A percentile compares a stretch with the other conserved stretches of the same genome.
Conservation (phyloP, 2,888 invertebrate genomes). For the Drosophila paranaensis region DNA sequence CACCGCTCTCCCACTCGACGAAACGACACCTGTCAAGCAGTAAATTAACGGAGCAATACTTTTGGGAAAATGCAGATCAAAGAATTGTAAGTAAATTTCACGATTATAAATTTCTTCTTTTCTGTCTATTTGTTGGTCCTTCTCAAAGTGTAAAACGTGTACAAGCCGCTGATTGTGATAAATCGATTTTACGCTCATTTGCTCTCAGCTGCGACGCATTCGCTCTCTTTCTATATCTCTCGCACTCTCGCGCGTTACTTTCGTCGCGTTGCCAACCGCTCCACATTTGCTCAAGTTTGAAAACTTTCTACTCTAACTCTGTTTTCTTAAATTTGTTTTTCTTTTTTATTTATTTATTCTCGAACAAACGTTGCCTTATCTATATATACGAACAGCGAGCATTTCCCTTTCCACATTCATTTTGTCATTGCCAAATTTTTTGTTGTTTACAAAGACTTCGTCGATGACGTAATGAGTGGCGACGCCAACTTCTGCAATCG, state of each 20-base stretch:
- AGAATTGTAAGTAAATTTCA: conserved; percentile 78
- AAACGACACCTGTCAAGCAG: conserved; percentile 34
- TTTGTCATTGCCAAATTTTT: background rate
- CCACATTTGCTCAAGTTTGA: conserved; percentile 27
- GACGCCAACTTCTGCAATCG: conserved; percentile 19
- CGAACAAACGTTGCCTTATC: conserved; percentile 9
- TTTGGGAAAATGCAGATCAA: conserved; percentile 80
- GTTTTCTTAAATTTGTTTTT: background rate
- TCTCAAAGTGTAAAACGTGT: conserved; percentile 35
- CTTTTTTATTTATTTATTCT: background rate
- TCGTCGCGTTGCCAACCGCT: conserved; percentile 54
- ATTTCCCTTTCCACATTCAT: conserved; percentile 4
- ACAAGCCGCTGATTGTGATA: conserved; percentile 65
- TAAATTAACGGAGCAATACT: conserved; percentile 47
- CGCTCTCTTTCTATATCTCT: conserved; percentile 26
- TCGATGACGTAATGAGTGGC: conserved; percentile 61
- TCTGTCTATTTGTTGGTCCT: conserved; percentile 25
- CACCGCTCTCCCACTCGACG: conserved; percentile 9
- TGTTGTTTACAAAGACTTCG: conserved; percentile 44
- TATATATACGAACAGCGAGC: background rate
- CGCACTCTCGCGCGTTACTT: conserved; percentile 28
- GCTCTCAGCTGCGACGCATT: conserved; percentile 35
- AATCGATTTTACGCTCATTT: conserved; percentile 70
- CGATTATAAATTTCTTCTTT: conserved; percentile 1
- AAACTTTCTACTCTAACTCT: conserved; percentile 37